phyloP scores from a whole-genome alignment of 2,888 invertebrate species.

The Platycheirus albimanus region DNA sequence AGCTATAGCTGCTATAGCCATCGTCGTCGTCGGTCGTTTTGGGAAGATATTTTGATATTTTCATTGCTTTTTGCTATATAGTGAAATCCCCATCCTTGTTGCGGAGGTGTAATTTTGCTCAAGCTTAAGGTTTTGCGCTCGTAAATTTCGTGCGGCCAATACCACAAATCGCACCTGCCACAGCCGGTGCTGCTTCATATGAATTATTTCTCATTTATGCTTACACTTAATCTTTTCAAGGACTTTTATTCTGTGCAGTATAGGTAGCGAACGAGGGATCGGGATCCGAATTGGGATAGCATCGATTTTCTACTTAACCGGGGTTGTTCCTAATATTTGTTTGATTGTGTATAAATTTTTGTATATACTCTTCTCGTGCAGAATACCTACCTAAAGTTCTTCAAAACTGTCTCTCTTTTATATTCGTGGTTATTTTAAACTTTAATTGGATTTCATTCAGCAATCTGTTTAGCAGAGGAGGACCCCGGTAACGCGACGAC shows the following conservation, averaged over 20 bases:
- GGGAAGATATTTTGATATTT: slow-evolving; percentile 41
- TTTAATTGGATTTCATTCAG: slow-evolving; percentile 61
- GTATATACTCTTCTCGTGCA: slow-evolving; percentile 1
- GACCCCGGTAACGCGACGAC: background rate
- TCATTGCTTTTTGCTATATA: slow-evolving; percentile 42
- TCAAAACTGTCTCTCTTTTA: background rate
- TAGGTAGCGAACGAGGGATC: too few relatives aligned
- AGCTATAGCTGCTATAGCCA: slow-evolving; percentile 13
- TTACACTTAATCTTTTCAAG: slow-evolving; percentile 52
- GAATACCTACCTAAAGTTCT: background rate
- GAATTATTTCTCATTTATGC: slow-evolving; percentile 67
- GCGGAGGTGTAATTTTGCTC: slow-evolving; percentile 34
- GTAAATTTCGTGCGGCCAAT: slow-evolving; percentile 39
- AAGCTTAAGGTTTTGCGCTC: slow-evolving; percentile 24
- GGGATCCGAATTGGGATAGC: background rate
- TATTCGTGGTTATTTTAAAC: slow-evolving; percentile 48
- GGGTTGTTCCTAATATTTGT: slow-evolving; percentile 20
- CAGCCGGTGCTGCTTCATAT: slow-evolving; percentile 33
- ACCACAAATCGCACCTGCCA: slow-evolving; percentile 52
- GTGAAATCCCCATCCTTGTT: slow-evolving; percentile 25
- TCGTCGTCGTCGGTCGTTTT: too few relatives aligned
- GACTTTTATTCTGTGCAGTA: slow-evolving; percentile 24
- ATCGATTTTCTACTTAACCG: slow-evolving; percentile 40
- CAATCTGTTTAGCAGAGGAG: background rate
- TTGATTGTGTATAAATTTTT: background rate